Percentiles rank a stretch among this genome's conserved stretches.
Conservation (phyloP, 2,113 vertebrate genomes). For the Megaceryle maxima region DNA sequence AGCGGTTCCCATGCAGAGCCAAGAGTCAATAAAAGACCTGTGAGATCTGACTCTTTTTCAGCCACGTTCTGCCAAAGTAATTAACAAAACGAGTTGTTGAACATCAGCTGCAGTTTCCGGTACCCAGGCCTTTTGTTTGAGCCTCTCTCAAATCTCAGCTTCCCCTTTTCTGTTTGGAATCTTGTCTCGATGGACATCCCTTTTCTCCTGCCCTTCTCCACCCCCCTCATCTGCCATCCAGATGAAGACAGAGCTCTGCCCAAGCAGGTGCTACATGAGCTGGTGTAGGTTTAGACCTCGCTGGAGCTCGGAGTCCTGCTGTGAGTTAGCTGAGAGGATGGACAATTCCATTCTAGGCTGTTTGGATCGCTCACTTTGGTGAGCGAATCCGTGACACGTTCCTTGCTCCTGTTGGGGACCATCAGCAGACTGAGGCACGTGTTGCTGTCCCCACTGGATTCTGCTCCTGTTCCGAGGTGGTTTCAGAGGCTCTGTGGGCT, state of each 20-base stretch:
- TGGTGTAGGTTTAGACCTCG: not conserved
- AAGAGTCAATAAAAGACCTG: not conserved
- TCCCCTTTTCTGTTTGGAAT: not conserved
- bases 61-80: not conserved
- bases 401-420: not conserved
- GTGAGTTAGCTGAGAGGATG: not conserved
- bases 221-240: not conserved
- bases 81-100: not conserved
- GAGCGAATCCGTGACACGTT: not conserved
- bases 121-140: not conserved
- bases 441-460: not conserved
- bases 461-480: not conserved
- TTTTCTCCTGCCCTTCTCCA: not conserved
- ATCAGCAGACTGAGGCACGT: no score
- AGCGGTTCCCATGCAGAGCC: not conserved
- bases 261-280: rapidly evolving
- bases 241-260: rapidly evolving
- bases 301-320: not conserved
- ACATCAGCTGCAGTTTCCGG: not conserved
- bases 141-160: not conserved
- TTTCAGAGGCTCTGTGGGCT: not conserved
- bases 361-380: not conserved
- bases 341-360: rapidly evolving
- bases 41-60: not conserved
- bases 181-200: not conserved